Conservation (phyloP, 2,797 vertebrate species). For the Halcyon chelicuti region DNA sequence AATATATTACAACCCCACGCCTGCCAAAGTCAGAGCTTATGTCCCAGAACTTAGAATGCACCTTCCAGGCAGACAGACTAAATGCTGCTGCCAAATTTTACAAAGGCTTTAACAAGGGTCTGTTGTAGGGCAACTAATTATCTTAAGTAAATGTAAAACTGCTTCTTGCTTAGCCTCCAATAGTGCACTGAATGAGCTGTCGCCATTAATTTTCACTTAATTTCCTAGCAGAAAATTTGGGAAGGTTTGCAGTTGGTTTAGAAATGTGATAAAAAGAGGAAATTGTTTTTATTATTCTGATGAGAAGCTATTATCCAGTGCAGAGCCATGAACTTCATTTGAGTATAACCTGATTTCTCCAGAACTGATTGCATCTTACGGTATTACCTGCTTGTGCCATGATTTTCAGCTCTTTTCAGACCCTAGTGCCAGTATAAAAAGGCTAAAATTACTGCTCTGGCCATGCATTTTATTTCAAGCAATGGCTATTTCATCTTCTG, state of each 20-base stretch:
- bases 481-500: not conserved
- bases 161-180: not conserved
- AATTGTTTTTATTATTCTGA: constrained; percentile 50
- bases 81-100: not conserved
- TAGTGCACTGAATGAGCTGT: not conserved
- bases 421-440: not conserved
- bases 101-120: not conserved
- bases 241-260: not conserved
- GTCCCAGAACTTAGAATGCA: not conserved
- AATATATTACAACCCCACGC: not conserved
- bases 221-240: not conserved
- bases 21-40: not conserved
- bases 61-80: not conserved
- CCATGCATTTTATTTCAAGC: not conserved
- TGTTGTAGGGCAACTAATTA: not conserved
- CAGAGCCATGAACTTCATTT: constrained; percentile 19
- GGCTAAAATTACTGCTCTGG: constrained; percentile 29
- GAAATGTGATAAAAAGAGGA: constrained; percentile 24
- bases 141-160: not conserved
- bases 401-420: not conserved
- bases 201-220: constrained; percentile 8
- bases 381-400: not conserved
- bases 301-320: constrained; percentile 46
- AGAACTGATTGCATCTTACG: not conserved
- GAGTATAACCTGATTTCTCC: constrained; percentile 36